Evolutionary conservation across 2,888 invertebrate genomes (phyloP).

Genomic region (Lypha dubia): DNA sequence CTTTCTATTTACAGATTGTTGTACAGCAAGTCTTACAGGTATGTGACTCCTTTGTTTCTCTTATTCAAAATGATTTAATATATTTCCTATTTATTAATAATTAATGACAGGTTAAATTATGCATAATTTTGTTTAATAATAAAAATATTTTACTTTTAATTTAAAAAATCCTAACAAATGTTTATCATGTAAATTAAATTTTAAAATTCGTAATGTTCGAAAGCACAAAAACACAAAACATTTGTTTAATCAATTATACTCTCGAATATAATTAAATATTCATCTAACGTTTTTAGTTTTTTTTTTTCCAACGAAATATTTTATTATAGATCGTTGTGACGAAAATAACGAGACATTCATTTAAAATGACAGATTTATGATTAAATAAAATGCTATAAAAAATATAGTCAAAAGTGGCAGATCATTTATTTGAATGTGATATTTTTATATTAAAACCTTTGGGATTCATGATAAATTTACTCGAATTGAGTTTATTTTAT

Average conservation of each 20-base stretch:
- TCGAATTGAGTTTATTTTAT: too few relatives aligned
- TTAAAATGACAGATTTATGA: background rate
- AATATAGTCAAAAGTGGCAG: background rate
- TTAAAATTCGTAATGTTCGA: slow-evolving; percentile 30
- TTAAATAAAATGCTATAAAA: background rate
- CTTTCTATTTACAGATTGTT: background rate
- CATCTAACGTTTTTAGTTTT: slow-evolving; percentile 45
- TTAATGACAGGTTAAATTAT: background rate
- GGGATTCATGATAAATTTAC: too few relatives aligned
- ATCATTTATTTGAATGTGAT: background rate
- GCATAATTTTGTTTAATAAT: slow-evolving; percentile 19
- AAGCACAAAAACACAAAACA: slow-evolving; percentile 46
- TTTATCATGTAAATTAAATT: slow-evolving; percentile 41
- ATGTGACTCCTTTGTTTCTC: background rate
- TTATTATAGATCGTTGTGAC: slow-evolving; percentile 38
- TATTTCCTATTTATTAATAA: background rate
- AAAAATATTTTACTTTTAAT: background rate
- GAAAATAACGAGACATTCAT: slow-evolving; percentile 21
- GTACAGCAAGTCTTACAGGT: background rate
- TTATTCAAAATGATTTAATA: background rate
- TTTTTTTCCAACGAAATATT: slow-evolving; percentile 23
- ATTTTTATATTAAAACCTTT: background rate
- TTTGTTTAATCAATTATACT: slow-evolving; percentile 45
- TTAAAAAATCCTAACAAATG: slow-evolving; percentile 4
- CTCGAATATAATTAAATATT: slow-evolving; percentile 51